Evolutionary conservation across 2,888 invertebrate species (phyloP).

Genomic region (Podabrus alpinus): DNA sequence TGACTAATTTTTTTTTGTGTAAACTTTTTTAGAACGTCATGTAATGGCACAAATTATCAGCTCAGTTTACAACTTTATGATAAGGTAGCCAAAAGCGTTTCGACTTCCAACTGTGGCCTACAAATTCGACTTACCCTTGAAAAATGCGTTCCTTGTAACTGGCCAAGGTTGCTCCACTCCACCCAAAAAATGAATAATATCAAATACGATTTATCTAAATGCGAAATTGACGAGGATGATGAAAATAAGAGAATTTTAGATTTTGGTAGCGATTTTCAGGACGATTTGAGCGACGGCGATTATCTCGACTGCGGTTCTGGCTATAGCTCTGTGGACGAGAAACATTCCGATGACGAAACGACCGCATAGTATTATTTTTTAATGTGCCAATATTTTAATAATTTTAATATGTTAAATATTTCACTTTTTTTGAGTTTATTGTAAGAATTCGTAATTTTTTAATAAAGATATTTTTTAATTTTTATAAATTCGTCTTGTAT

Average conservation of each 20-base stretch:
- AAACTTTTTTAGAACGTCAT: conserved; percentile 37
- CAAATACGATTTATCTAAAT: conserved; percentile 42
- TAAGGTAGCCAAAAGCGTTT: conserved; percentile 36
- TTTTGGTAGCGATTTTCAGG: conserved; percentile 16
- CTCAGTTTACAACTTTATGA: conserved; percentile 44
- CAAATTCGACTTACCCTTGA: conserved; percentile 42
- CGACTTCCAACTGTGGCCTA: conserved; percentile 41
- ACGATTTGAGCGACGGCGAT: conserved; percentile 20
- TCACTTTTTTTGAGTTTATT: neutral
- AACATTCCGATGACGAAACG: too few species aligned
- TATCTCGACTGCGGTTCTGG: conserved; percentile 33
- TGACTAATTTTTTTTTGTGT: too few species aligned
- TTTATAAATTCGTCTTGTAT: neutral
- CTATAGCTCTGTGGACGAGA: too few species aligned
- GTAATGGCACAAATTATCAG: conserved; percentile 40
- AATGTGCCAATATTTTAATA: too few species aligned
- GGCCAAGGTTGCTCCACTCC: conserved; percentile 44
- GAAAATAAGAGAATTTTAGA: conserved; percentile 33
- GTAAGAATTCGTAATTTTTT: neutral
- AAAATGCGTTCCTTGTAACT: conserved; percentile 41
- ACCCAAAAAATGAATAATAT: conserved; percentile 44
- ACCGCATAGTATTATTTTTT: too few species aligned
- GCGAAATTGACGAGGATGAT: conserved; percentile 38
- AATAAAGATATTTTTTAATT: neutral
- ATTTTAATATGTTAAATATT: neutral